Evolutionary conservation across 2,888 invertebrate genomes (phyloP).

Genomic region (Galerucella pusilla): DNA sequence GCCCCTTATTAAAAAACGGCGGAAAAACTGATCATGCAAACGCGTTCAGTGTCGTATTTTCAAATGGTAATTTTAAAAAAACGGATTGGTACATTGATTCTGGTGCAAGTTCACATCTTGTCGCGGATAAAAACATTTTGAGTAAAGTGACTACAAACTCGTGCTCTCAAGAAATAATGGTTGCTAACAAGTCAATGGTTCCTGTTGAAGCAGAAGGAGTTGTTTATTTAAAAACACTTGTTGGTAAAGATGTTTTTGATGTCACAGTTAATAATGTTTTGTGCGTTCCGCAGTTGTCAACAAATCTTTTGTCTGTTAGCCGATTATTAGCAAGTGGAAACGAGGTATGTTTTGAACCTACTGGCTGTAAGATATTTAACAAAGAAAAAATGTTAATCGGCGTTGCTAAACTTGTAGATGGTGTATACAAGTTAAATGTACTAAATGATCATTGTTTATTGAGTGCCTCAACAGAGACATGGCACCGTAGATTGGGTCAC

Average conservation of each 20-base stretch:
- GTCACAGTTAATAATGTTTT: conserved; percentile 27
- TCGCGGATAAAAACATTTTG: conserved; percentile 38
- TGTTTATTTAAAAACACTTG: conserved; percentile 26
- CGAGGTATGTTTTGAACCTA: conserved; percentile 23
- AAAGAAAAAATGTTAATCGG: too few species aligned
- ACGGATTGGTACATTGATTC: conserved; percentile 51
- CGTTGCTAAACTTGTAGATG: conserved; percentile 4
- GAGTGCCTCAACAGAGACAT: background rate
- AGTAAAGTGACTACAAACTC: conserved; percentile 11
- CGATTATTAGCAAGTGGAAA: conserved; percentile 32
- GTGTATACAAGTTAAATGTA: conserved; percentile 6
- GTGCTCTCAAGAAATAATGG: conserved; percentile 33
- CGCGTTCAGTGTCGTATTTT: conserved; percentile 32
- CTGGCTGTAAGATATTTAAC: too few species aligned
- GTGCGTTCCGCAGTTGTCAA: conserved; percentile 34
- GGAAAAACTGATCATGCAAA: conserved; percentile 8
- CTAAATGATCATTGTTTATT: background rate
- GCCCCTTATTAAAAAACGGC: conserved; percentile 3
- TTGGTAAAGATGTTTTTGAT: conserved; percentile 17
- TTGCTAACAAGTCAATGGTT: conserved; percentile 36
- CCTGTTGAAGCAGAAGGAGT: conserved; percentile 35
- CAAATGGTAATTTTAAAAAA: conserved; percentile 38
- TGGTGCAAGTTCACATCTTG: conserved; percentile 50
- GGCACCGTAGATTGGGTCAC: background rate
- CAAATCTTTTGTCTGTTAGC: conserved; percentile 38